Conservation (phyloP, 1,140 invertebrate genomes). For the Hylaeus volcanicus region DNA sequence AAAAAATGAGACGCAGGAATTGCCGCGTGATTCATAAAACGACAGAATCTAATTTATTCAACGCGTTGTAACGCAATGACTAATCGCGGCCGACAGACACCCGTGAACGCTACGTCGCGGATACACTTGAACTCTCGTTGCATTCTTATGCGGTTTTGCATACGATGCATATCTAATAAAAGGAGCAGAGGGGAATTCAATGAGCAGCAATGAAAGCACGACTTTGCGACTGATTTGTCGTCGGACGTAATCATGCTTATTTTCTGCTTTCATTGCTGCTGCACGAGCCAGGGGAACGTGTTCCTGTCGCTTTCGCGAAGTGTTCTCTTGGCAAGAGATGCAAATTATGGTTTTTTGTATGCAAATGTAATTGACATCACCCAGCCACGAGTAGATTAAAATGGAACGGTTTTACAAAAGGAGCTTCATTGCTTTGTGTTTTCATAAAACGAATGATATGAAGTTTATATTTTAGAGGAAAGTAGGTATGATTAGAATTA, state of each 20-base stretch:
- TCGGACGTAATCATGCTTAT: too few species aligned
- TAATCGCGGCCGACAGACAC: constrained; percentile 19
- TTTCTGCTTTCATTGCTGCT: not conserved
- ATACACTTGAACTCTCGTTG: constrained; percentile 43
- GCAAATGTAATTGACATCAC: too few species aligned
- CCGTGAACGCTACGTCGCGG: constrained; percentile 13
- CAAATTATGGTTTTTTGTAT: too few species aligned
- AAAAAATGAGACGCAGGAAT: not conserved
- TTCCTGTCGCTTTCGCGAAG: too few species aligned
- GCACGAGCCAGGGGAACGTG: too few species aligned
- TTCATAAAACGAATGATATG: too few species aligned
- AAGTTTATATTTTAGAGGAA: too few species aligned
- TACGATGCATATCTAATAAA: constrained; percentile 8
- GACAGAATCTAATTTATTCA: constrained; percentile 39
- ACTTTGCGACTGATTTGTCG: not conserved
- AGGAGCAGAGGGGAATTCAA: not conserved
- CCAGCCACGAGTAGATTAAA: too few species aligned
- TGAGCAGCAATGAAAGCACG: not conserved
- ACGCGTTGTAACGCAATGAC: constrained; percentile 39
- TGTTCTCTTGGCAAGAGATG: too few species aligned
- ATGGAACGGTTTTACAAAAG: too few species aligned
- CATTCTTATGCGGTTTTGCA: constrained; percentile 24
- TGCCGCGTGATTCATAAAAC: constrained; percentile 30
- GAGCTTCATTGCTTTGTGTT: too few species aligned
- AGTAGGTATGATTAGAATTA: too few species aligned